phyloP scores from a whole-genome alignment of 2,888 invertebrate genomes.

The Drosophila colorata region DNA sequence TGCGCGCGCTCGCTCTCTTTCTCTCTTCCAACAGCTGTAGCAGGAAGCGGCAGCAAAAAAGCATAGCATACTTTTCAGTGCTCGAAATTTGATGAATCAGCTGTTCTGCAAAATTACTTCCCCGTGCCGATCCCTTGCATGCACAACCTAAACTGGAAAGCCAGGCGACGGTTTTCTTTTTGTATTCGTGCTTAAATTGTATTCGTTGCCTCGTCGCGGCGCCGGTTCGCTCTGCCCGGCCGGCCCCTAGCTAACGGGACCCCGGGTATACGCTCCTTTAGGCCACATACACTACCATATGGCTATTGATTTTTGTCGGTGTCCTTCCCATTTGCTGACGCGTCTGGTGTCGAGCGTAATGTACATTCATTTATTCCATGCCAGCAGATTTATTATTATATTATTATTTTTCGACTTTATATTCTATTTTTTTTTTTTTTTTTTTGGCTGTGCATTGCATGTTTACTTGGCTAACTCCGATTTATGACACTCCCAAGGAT shows the following conservation, averaged over 20 bases:
- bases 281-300: slow-evolving; percentile 72
- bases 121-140: not conserved
- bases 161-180: slow-evolving; percentile 27
- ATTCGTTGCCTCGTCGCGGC: slow-evolving; percentile 37
- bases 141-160: slow-evolving; percentile 34
- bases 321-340: slow-evolving; percentile 39
- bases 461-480: slow-evolving; percentile 31
- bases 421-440: slow-evolving; percentile 4
- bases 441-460: slow-evolving; percentile 51
- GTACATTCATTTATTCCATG: slow-evolving; percentile 70
- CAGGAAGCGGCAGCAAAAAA: slow-evolving; percentile 46
- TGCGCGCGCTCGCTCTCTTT: slow-evolving; percentile 16
- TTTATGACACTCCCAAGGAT: slow-evolving; percentile 54
- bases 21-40: slow-evolving; percentile 49
- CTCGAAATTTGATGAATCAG: slow-evolving; percentile 66
- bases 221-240: slow-evolving; percentile 44
- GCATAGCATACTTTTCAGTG: slow-evolving; percentile 27
- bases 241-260: slow-evolving; percentile 30
- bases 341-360: slow-evolving; percentile 68
- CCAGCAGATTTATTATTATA: slow-evolving; percentile 54
- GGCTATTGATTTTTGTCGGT: slow-evolving; percentile 80
- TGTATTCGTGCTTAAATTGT: slow-evolving; percentile 39
- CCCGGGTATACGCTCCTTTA: slow-evolving; percentile 37
- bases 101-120: slow-evolving; percentile 61
- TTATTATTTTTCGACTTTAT: slow-evolving; percentile 39